Evolutionary conservation across 2,888 invertebrate genomes (phyloP).

Genomic region (Papilio protenor): DNA sequence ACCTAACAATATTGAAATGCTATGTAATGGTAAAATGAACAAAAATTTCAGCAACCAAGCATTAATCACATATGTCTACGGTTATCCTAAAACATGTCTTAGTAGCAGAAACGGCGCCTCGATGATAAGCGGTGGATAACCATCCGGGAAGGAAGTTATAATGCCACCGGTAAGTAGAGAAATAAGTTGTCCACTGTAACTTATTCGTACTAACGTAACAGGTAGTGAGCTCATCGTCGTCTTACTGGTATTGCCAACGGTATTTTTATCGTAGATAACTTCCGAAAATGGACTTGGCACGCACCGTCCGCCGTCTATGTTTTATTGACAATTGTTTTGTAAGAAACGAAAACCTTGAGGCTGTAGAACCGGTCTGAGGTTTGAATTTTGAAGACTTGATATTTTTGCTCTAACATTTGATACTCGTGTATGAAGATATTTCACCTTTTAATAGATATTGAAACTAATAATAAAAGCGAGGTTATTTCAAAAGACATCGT

Average conservation of each 20-base stretch:
- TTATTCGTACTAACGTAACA: slow-evolving; percentile 17
- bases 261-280: slow-evolving; percentile 23
- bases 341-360: not conserved
- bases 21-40: too few relatives aligned
- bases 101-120: not conserved
- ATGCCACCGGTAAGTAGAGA: slow-evolving; percentile 1
- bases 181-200: slow-evolving; percentile 20
- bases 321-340: slow-evolving; percentile 22
- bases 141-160: slow-evolving; percentile 19
- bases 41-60: too few relatives aligned
- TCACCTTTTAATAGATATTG: not conserved
- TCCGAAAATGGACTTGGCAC: slow-evolving; percentile 25
- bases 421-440: not conserved
- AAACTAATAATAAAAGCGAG: not conserved
- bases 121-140: not conserved
- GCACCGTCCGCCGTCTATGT: not conserved
- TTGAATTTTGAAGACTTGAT: not conserved
- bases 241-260: slow-evolving; percentile 19
- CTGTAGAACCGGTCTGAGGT: not conserved
- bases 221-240: slow-evolving; percentile 22
- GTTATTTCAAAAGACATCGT: not conserved
- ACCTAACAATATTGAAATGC: too few relatives aligned
- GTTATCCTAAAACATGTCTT: not conserved
- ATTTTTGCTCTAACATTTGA: not conserved
- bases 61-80: too few relatives aligned